Percentiles rank a stretch among this genome's conserved stretches.
These are phyloP conservation scores for Smutsia gigantea DNA, from an alignment of 2,797 vertebrate species.

Conservation along the genomic window DNA sequence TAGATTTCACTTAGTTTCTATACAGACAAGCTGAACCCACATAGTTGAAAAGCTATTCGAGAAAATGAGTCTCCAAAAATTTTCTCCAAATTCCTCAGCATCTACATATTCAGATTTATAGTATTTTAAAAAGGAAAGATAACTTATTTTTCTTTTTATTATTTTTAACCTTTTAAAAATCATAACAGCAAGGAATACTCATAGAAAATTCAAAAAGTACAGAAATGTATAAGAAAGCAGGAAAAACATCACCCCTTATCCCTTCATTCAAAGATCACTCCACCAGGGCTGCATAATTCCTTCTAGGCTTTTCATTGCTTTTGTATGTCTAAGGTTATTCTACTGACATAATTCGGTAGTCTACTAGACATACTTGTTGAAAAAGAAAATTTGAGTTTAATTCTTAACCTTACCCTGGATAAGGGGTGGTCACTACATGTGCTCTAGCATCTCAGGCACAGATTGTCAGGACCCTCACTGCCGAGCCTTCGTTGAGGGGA, in stretches of 20 bases:
- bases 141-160: background rate
- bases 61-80: background rate
- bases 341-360: background rate
- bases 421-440: background rate
- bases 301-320: background rate
- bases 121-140: background rate
- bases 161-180: background rate
- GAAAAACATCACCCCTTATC: background rate
- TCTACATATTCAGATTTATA: background rate
- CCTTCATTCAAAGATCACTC: slow-evolving; percentile 15
- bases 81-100: background rate
- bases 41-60: slow-evolving; percentile 16
- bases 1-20: background rate
- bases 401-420: background rate
- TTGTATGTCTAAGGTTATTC: background rate
- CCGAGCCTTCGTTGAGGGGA: background rate
- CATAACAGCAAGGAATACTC: background rate
- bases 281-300: background rate
- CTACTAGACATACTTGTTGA: background rate
- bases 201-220: background rate
- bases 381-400: background rate
- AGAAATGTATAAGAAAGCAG: background rate
- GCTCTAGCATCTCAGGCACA: background rate
- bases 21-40: background rate
- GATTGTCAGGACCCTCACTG: background rate